Base-by-base conservation (phyloP, 2,797 vertebrate genomes). In the Champsocephalus esox region DNA sequence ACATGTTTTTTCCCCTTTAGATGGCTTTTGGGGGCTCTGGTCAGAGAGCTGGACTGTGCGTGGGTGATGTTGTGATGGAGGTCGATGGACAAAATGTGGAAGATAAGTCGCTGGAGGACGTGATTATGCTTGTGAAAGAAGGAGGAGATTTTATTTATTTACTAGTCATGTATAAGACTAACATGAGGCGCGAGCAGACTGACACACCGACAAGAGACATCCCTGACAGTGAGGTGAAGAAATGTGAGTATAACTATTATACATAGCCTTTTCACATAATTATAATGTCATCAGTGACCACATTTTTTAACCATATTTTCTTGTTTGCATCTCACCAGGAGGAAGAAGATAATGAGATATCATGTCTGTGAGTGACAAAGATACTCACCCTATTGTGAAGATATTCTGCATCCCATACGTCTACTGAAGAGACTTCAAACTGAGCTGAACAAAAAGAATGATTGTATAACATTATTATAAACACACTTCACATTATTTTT, bases 11-110 rank as follows among this genome's bases (percentile, higher is more conserved):
- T 16, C 50, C 2, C 38, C 55, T 68, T 49, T 69, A 96, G 96
- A 92, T 96, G 66, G 77, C 74, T 32, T 63, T 67, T 41, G 93
- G 92, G 12, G 89, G 93, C 38, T 59, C 94, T 14, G 95, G 92
- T 21, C 86, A 93, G 55, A 91, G 5, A 57, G 93, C 93, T 3
- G 96, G 94, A 24, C 90, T 96, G 24, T 73, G 72, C 65, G 84
- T 66, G 11, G 94, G 93, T 61, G 95, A 96, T 10, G 60, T 92
- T n/a, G 50, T 96, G 69, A 77, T 96, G 41, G 95, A 96, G 75
- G 90, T 96, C 57, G 96, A 96, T 3, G 95, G 95, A 72, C 65
- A 84, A 67, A 92, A 94, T 48, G 89, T 96, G 80, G 92, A 91
- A 54, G 79, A 88, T 14, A 87, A 92, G 75, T 58, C 44, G 80